phyloP scores from a whole-genome alignment of 2,888 invertebrate genomes.

The Microchrysa polita region DNA sequence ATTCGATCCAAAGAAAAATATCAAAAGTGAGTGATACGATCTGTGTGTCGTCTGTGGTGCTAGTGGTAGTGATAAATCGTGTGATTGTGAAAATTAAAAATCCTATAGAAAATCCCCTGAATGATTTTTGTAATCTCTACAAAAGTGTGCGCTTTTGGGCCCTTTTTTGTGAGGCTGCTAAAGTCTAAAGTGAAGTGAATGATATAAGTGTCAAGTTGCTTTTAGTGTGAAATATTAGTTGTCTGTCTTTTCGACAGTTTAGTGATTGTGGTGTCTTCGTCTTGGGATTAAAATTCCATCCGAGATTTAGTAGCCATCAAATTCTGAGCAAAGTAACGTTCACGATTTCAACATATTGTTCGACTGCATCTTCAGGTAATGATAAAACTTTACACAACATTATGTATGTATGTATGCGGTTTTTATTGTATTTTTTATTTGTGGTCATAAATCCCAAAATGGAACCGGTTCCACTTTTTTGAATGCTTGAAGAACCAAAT shows the following conservation, averaged over 20 bases:
- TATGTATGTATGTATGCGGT: no score
- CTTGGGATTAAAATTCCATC: not conserved
- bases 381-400: not conserved
- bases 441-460: conserved; percentile 35
- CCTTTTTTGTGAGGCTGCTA: not conserved
- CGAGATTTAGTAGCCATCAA: not conserved
- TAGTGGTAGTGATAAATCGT: not conserved
- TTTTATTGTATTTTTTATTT: conserved; percentile 11
- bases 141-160: not conserved
- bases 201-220: not conserved
- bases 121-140: not conserved
- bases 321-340: not conserved
- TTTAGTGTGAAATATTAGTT: not conserved
- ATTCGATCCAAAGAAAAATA: conserved; percentile 16
- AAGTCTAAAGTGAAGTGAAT: conserved; percentile 13
- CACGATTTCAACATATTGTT: no score
- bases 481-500: conserved; percentile 21
- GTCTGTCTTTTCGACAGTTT: not conserved
- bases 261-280: not conserved
- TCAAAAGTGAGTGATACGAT: not conserved
- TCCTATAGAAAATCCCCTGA: not conserved
- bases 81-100: not conserved
- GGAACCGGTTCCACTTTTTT: conserved; percentile 35
- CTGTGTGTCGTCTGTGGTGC: not conserved
- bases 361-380: not conserved